phyloP scores from a whole-genome alignment of 2,888 invertebrate genomes.

The Zeuzera pyrina region DNA sequence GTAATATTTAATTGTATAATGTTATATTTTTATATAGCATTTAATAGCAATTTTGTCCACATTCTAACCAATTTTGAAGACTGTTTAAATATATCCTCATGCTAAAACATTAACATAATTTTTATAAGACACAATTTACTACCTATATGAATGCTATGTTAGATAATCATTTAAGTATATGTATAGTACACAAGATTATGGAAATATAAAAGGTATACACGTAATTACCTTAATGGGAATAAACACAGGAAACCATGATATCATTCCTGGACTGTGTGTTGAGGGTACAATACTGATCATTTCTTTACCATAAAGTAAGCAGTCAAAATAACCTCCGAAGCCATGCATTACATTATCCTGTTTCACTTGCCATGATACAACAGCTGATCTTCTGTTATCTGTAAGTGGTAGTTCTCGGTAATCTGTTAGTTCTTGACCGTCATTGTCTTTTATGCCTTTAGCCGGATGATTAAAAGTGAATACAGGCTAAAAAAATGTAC shows the following conservation, averaged over 20 bases:
- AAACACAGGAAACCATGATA: conserved; percentile 98
- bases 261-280: conserved; percentile 92
- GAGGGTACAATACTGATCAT: conserved; percentile 91
- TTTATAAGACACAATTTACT: no score
- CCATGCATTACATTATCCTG: conserved; percentile 92
- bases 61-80: no score
- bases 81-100: no score
- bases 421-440: conserved; percentile 74
- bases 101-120: no score
- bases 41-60: no score
- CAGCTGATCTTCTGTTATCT: conserved; percentile 83
- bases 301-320: conserved; percentile 87
- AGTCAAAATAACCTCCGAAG: conserved; percentile 96
- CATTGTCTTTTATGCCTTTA: conserved; percentile 77
- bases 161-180: no score
- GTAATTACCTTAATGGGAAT: conserved; percentile 87
- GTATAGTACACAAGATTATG: not conserved
- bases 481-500: conserved; percentile 72
- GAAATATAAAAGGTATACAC: not conserved
- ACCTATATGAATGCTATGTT: no score
- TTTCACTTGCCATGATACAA: conserved; percentile 77
- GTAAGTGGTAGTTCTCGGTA: conserved; percentile 79
- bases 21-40: no score
- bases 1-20: no score
- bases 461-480: conserved; percentile 96